These are phyloP conservation scores for Philonicus albiceps DNA, from an alignment of 2,888 invertebrate genomes.

Conservation along the genomic window DNA sequence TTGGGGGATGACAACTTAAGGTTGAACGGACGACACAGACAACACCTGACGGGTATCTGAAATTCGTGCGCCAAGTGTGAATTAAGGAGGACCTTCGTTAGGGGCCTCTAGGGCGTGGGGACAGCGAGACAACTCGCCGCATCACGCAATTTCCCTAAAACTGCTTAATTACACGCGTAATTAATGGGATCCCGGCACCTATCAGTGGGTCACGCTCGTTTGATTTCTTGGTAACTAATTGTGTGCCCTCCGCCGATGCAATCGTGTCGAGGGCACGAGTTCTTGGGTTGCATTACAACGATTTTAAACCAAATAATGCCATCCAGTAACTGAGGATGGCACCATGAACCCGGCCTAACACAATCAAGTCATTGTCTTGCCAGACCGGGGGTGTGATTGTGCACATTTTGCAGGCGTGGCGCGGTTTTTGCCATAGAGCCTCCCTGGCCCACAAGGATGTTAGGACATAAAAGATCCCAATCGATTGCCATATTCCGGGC, in stretches of 20 bases:
- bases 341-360: not conserved
- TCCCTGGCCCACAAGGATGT: not conserved
- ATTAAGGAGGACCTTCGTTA: not conserved
- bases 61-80: not conserved
- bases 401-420: not conserved
- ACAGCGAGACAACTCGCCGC: not conserved
- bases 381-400: not conserved
- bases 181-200: not conserved
- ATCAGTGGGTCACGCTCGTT: not conserved
- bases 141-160: constrained; percentile 19
- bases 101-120: not conserved
- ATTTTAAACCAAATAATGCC: constrained; percentile 9
- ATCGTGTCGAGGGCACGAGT: not conserved
- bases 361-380: constrained; percentile 11
- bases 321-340: not conserved
- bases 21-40: not conserved
- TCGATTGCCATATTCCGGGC: not conserved
- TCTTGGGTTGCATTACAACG: not conserved
- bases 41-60: constrained; percentile 12
- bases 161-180: constrained; percentile 3
- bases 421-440: not conserved
- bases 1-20: constrained; percentile 9
- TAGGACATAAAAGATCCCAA: not conserved
- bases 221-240: not conserved
- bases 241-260: not conserved